Evolutionary conservation across 2,113 vertebrate species (phyloP), one percentile per base, ranked within the genome.

Genomic region (Dasyornis broadbenti): DNA sequence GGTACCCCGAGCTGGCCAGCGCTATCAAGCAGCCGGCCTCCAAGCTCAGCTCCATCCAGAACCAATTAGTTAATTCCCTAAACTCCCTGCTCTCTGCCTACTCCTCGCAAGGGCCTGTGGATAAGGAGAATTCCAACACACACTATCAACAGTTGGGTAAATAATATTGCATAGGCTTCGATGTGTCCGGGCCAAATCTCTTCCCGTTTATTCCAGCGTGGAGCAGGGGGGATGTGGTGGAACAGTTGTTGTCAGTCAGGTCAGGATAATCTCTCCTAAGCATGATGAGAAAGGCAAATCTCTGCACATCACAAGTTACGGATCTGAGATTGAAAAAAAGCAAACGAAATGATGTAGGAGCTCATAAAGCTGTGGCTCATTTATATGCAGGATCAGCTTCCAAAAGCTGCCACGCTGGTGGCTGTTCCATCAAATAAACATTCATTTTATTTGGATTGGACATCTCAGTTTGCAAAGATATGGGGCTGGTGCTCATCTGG

Each of bases 11-110:
- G 96, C 97, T 98, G 63, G 96, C 98, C 59, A 98, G 98, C 7
- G 99, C 98, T 39, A 98, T 98, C 57, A 98, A 98, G 64, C 98
- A 99, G 78, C 98, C 98, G 0, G 98, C 99, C 49, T 99, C 99
- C 83, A 99, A 99, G 97, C 99, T 99, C 97, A 99, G 99, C 97
- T 99, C 99, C 72, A 99, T 99, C 92, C 99, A 99, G 97, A 99
- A 98, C 97, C 99, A 99, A 65, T 97, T 99, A 77, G 98, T 99
- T 90, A 99, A 99, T 94, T 99, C 99, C 72, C 98, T 99, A 78
- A 99, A 99, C 96, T 98, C 99, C 33, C 97, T 99, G 93, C 99
- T 99, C 57, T 99, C 99, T 9, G 99, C 99, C 93, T 99, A 99
- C 96, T 99, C 99, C 5, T 96, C 97, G 0, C 99, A 98, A 54